phyloP scores from a whole-genome alignment of 1,140 invertebrate genomes.

The Centruroides sculpturatus region DNA sequence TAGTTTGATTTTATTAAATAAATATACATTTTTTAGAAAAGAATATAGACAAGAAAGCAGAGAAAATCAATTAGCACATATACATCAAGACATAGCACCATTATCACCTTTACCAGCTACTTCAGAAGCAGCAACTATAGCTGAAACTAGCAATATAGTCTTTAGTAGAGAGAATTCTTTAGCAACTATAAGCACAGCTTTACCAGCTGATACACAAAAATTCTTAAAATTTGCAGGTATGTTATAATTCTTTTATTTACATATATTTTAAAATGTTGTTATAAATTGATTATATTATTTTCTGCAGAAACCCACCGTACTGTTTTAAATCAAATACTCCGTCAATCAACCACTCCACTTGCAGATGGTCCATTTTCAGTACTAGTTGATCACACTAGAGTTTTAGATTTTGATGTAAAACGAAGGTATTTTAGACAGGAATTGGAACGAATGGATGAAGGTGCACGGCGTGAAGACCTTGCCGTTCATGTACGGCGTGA shows the following conservation, averaged over 20 bases:
- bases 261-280: background rate
- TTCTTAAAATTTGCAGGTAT: slow-evolving; percentile 65
- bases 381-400: slow-evolving; percentile 73
- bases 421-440: slow-evolving; percentile 77
- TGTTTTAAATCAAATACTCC: slow-evolving; percentile 80
- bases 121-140: background rate
- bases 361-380: slow-evolving; percentile 81
- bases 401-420: slow-evolving; percentile 87
- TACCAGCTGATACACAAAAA: slow-evolving; percentile 43
- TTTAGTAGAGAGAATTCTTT: background rate
- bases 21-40: background rate
- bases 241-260: slow-evolving; percentile 1
- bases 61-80: slow-evolving; percentile 39
- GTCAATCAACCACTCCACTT: slow-evolving; percentile 69
- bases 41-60: slow-evolving; percentile 23
- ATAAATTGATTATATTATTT: slow-evolving; percentile 2
- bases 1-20: too few species aligned
- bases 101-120: slow-evolving; percentile 30
- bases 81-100: slow-evolving; percentile 36
- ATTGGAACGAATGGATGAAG: slow-evolving; percentile 62
- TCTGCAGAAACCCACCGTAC: slow-evolving; percentile 65
- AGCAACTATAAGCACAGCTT: background rate
- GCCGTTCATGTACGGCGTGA: slow-evolving; percentile 74
- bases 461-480: slow-evolving; percentile 69
- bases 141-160: too few species aligned